Conservation (phyloP, 2,113 vertebrate species). For the Platysternon megacephalum region DNA sequence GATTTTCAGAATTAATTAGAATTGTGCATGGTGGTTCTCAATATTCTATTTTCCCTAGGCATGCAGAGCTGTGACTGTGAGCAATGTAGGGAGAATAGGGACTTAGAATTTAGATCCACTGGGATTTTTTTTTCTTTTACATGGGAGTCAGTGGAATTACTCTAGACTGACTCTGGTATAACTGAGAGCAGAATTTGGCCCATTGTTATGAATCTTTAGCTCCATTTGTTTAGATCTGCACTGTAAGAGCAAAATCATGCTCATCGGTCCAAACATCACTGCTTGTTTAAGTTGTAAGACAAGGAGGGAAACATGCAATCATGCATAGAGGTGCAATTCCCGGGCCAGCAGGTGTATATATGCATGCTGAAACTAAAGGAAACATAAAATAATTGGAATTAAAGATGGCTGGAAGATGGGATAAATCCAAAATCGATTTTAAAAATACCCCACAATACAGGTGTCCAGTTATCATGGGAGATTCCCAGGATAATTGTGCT, state of each 20-base stretch:
- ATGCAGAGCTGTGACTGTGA: fast-evolving
- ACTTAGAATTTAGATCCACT: background rate
- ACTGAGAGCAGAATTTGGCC: slow-evolving; percentile 13
- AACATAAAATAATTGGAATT: background rate
- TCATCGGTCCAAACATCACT: background rate
- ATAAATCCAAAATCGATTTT: slow-evolving; percentile 21
- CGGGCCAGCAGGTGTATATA: background rate
- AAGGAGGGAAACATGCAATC: background rate
- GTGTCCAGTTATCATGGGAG: slow-evolving; percentile 45
- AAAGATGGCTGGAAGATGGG: background rate
- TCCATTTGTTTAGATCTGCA: background rate
- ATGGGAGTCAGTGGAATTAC: background rate
- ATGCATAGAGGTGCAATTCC: background rate
- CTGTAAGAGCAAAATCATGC: background rate
- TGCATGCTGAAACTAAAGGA: slow-evolving; percentile 3
- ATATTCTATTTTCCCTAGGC: background rate
- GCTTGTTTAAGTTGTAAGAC: background rate
- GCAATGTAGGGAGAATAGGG: background rate
- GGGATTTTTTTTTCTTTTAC: background rate
- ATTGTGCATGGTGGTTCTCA: background rate
- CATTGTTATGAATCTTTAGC: background rate
- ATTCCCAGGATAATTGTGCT: slow-evolving; percentile 49
- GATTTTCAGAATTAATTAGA: background rate
- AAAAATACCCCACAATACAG: background rate
- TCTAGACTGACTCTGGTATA: background rate